Conservation (phyloP, 1,140 invertebrate genomes). For the Pissodes strobi region DNA sequence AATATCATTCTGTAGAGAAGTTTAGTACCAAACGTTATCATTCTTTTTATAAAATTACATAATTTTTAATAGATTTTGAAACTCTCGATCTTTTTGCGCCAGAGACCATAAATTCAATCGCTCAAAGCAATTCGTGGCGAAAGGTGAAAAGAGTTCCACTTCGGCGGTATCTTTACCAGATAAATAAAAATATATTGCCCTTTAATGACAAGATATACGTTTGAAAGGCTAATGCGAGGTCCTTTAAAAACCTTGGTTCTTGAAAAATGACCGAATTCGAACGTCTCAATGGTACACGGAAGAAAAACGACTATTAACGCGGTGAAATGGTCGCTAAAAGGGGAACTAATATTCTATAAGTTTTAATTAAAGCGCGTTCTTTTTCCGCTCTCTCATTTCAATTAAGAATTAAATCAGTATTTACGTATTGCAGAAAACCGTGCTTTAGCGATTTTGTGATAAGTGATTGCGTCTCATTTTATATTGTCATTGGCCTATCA, state of each 20-base stretch:
- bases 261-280: constrained; percentile 20
- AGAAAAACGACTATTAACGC: constrained; percentile 21
- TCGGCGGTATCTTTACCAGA: constrained; percentile 14
- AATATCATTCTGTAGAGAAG: too few species aligned
- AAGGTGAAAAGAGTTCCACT: constrained; percentile 14
- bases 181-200: constrained; percentile 28
- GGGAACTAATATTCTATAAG: constrained; percentile 1
- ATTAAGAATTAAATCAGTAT: too few species aligned
- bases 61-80: too few species aligned
- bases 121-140: background rate
- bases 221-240: constrained; percentile 29
- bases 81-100: too few species aligned
- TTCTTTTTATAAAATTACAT: too few species aligned
- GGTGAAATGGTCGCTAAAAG: constrained; percentile 3
- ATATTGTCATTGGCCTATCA: too few species aligned
- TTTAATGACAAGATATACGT: constrained; percentile 28
- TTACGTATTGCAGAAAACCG: too few species aligned
- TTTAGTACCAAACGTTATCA: too few species aligned
- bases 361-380: constrained; percentile 6
- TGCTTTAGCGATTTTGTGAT: too few species aligned
- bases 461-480: too few species aligned
- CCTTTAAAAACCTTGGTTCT: constrained; percentile 13
- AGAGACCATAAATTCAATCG: constrained; percentile 13
- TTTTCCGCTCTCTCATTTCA: background rate
- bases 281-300: constrained; percentile 9